Evolutionary conservation across 1,140 invertebrate species (phyloP), one percentile per base, ranked within the genome.

Genomic region (Epicauta chinensis): DNA sequence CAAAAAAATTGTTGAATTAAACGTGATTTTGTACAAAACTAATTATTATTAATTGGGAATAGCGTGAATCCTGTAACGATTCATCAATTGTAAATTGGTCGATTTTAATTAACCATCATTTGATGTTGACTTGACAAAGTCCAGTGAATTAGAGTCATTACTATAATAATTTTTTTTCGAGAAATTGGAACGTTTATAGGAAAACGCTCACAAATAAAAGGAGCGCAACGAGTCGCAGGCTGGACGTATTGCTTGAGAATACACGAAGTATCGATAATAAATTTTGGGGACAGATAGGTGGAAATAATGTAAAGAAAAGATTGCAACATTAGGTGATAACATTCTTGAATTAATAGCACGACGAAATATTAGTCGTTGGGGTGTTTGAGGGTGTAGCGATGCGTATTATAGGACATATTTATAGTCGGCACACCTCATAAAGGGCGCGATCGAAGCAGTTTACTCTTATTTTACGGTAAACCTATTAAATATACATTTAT

Each of bases 401-500:
- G 38, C 47, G 12, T 41, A 50, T 50, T 50, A 32, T 50, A 50
- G 47, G 47, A 50, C 47, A 39, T 40, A 50, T 55, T 55, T 55
- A 55, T 55, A 50, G 53, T 14, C 34, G 39, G 35, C 53, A 41
- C 53, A 55, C 53, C 53, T 55, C 53, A 35, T 55, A 55, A 50
- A 50, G 47, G 40, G 29, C 14, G 16, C 35, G 55, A 53, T 57
- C 51, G 51, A 50, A 53, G 43, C 45, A 39, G 42, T 52, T 57
- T 57, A 53, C 55, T 53, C 51, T 57, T 57, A 57, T 57, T 53
- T 57, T 57, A 57, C 45, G 50, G 51, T 57, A 57, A 53, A 56
- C 51, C 55, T 57, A 57, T 57, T 57, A 57, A 57, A 57, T 52
- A 57, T 53, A 57, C 55, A 57, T 57, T 53, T 57, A 57, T 57